A percentile compares a stretch with the other conserved stretches of the same genome.
Evolutionary conservation across 2,797 vertebrate species (phyloP).

Genomic region (Myoxocephalus aenaeus): DNA sequence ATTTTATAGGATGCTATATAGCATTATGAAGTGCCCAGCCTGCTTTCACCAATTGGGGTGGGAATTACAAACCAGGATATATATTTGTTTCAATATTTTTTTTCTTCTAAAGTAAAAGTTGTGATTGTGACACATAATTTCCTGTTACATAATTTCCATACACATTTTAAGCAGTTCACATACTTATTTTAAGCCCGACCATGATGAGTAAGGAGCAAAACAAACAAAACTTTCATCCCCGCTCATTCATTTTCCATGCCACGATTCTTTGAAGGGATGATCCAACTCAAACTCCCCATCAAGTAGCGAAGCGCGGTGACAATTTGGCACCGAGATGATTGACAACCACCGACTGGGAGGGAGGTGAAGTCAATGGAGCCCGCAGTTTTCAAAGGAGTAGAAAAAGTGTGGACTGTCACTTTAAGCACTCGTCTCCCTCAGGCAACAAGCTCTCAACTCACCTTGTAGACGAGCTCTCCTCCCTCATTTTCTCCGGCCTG

Average conservation of each 20-base stretch:
- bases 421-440: conserved; percentile 29
- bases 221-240: neutral
- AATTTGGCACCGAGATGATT: conserved; percentile 28
- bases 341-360: conserved; percentile 19
- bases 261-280: neutral
- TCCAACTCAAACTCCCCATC: neutral
- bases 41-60: too few species aligned
- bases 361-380: conserved; percentile 31
- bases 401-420: conserved; percentile 43
- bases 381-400: conserved; percentile 34
- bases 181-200: too few species aligned
- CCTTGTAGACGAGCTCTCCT: conserved; percentile 15
- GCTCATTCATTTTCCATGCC: neutral
- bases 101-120: too few species aligned
- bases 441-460: conserved; percentile 29
- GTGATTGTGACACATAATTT: too few species aligned
- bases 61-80: too few species aligned
- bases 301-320: conserved; percentile 15
- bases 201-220: neutral
- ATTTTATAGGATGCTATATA: neutral
- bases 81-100: too few species aligned
- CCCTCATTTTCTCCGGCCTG: neutral
- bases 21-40: neutral
- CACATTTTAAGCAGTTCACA: too few species aligned
- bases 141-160: too few species aligned